Base-by-base conservation (phyloP, 1,140 invertebrate species). In the Calliopsis andreniformis region DNA sequence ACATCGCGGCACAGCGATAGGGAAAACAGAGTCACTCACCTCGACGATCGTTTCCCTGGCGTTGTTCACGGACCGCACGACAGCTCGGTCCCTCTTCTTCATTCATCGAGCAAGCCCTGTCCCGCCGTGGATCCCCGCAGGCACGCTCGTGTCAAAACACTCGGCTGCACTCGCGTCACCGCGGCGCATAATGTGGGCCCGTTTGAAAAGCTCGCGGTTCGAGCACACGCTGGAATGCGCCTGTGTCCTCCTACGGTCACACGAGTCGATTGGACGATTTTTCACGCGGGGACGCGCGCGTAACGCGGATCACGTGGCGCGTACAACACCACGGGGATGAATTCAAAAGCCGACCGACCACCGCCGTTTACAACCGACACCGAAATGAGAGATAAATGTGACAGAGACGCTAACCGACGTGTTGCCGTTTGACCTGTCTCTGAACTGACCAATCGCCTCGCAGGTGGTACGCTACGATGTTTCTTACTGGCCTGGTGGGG, bases 371-470 rank as follows among this genome's bases (percentile, higher is more conserved):
- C 10, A 59, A 14, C 55, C 7, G 35, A 42, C 45, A 62, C 35
- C 59, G 58, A 80, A 78, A 76, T 75, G 58, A 51, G 35, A 59
- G 81, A 61, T 66, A 82, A 85, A 82, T 82, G 83, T 86, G 86
- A 84, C 78, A 83, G 59, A 62, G 79, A 85, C 82, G 83, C 78
- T 81, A 86, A 86, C 83, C 86, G 87, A 88, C 64, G 79, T 78
- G 56, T 59, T 84, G 84, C 83, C 86, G 89, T 87, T 91, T 90
- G 90, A 91, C 90, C 90, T 90, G 90, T 86, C 88, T 87, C 78
- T 58, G 66, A 88, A 87, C 84, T 86, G 87, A 84, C 90, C 90
- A 91, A 91, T 91, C 73, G 85, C 56, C 16, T 49, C 55, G 84
- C 86, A 85, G 86, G 85, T 88, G 84, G 78, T 67, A 83, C 10